These are phyloP conservation scores for Metridium senile DNA, from an alignment of 92 coral and sea anemone genomes.

Conservation along the genomic window DNA sequence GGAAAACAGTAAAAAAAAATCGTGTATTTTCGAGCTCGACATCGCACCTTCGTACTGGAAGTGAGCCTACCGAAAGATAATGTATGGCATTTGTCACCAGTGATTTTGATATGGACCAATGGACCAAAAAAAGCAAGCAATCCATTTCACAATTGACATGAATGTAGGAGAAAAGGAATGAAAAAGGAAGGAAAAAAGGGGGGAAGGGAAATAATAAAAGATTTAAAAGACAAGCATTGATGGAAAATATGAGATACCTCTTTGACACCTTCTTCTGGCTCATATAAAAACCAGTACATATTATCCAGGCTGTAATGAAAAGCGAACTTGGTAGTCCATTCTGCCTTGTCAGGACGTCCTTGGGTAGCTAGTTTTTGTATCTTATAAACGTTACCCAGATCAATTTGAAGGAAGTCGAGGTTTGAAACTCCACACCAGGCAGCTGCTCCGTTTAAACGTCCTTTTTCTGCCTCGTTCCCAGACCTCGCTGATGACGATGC, in stretches of 20 bases:
- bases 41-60: no score
- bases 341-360: conserved; percentile 36
- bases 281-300: conserved; percentile 33
- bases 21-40: no score
- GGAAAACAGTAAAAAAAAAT: no score
- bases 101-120: no score
- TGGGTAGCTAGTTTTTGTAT: conserved; percentile 48
- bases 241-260: no score
- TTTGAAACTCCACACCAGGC: conserved; percentile 59
- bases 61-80: no score
- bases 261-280: not conserved
- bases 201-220: not conserved
- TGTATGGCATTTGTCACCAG: no score
- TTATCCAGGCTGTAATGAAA: conserved; percentile 52
- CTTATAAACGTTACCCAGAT: conserved; percentile 41
- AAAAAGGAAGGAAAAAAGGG: not conserved
- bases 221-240: no score
- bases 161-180: no score
- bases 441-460: conserved; percentile 48
- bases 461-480: conserved; percentile 42
- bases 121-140: no score
- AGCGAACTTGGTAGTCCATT: conserved; percentile 39
- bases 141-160: no score
- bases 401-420: conserved; percentile 36
- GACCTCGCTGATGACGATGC: conserved; percentile 41